Evolutionary conservation across 92 coral and sea anemone genomes (phyloP).

Genomic region (Phenganax subtilis): DNA sequence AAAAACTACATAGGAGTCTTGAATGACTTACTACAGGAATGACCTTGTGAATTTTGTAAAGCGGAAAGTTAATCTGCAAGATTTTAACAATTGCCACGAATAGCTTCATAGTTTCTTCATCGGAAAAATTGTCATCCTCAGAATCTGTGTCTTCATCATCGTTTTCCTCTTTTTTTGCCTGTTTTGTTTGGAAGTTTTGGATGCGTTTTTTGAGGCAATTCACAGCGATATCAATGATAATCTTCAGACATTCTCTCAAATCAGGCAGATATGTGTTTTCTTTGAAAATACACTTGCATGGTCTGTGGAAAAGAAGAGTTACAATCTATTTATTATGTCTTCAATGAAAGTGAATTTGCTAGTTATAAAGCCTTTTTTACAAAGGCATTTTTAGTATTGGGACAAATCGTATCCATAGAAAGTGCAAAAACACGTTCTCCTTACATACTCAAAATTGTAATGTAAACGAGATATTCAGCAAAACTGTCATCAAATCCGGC

Average conservation of each 20-base stretch:
- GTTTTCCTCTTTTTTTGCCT: constrained; percentile 37
- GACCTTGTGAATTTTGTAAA: constrained; percentile 84
- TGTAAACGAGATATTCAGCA: not conserved
- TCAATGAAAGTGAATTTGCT: not conserved
- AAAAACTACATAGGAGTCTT: not conserved
- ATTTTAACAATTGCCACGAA: constrained; percentile 79
- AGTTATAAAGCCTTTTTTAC: not conserved
- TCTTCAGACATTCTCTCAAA: constrained; percentile 69
- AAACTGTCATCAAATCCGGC: not conserved
- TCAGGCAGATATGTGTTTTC: constrained; percentile 79
- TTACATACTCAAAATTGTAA: not conserved
- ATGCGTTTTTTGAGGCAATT: constrained; percentile 53
- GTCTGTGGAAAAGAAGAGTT: constrained; percentile 49
- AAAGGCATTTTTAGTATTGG: no score
- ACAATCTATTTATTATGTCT: not conserved
- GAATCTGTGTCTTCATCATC: constrained; percentile 31
- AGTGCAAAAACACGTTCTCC: not conserved
- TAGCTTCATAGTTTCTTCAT: constrained; percentile 65
- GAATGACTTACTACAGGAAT: constrained; percentile 11
- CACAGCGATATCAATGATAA: constrained; percentile 63
- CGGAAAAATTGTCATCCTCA: constrained; percentile 58
- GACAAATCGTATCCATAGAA: not conserved
- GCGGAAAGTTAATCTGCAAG: constrained; percentile 91
- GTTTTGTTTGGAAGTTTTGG: constrained; percentile 44
- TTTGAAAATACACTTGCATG: constrained; percentile 87